Conservation (phyloP, 1,140 invertebrate species). For the Pseudoatta argentina region DNA sequence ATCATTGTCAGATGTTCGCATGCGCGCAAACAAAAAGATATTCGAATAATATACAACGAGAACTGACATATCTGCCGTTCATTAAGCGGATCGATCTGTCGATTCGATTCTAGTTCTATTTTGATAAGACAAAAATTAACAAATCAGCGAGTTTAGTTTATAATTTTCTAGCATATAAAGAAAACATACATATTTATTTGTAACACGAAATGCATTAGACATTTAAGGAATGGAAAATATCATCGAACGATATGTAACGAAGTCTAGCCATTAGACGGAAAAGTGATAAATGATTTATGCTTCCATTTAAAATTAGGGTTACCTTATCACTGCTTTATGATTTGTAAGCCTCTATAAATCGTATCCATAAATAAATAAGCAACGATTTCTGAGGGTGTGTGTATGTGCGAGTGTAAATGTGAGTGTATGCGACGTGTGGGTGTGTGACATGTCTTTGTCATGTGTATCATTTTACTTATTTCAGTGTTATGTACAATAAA, state of each 20-base stretch:
- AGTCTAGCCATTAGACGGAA: slow-evolving; percentile 66
- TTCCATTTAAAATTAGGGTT: slow-evolving; percentile 72
- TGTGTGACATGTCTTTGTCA: slow-evolving; percentile 45
- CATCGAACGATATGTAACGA: slow-evolving; percentile 70
- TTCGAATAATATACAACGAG: not conserved
- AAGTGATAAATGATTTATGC: slow-evolving; percentile 75
- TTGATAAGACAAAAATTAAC: slow-evolving; percentile 4
- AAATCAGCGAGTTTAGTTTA: slow-evolving; percentile 15
- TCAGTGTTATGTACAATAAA: slow-evolving; percentile 39
- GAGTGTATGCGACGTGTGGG: not conserved
- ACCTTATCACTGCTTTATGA: slow-evolving; percentile 63
- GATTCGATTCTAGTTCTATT: slow-evolving; percentile 27
- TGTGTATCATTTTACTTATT: slow-evolving; percentile 40
- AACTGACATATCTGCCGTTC: not conserved
- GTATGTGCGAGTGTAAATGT: not conserved
- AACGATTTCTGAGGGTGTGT: slow-evolving; percentile 65
- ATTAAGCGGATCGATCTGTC: not conserved
- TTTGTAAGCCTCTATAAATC: slow-evolving; percentile 74
- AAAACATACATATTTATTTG: slow-evolving; percentile 62
- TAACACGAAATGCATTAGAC: slow-evolving; percentile 66
- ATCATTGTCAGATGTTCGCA: not conserved
- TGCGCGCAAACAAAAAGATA: not conserved
- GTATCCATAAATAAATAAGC: slow-evolving; percentile 72
- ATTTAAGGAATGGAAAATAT: slow-evolving; percentile 63
- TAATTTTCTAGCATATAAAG: slow-evolving; percentile 31